Evolutionary conservation across 2,888 invertebrate genomes (phyloP), one percentile per base, ranked within the genome.

Genomic region (Drosophila anomelani): DNA sequence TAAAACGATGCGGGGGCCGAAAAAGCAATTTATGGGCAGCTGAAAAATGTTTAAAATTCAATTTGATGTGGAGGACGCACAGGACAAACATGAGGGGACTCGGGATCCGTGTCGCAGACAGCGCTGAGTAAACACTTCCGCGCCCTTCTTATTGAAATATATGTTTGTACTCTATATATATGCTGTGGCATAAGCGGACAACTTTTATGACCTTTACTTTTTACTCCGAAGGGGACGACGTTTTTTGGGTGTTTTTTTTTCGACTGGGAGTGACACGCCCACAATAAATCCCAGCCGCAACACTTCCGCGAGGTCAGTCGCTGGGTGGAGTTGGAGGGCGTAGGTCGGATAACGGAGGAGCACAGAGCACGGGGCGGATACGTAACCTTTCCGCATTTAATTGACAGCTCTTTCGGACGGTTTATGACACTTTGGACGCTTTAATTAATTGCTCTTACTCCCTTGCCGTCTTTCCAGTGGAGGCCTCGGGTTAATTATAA

Each of bases 351-450:
- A 1, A 32, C 49, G n/a, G 51, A 20, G 20, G 51, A 20, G 20
- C 34, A 12, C 10, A n/a, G 29, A 26, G 29, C 13, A 51, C 51
- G 17, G 51, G 34, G 34, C 51, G 51, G 51, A 51, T 20, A 20
- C 34, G 51, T 9, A 59, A 66, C 61, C 75, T 78, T 59, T 64
- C 49, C 57, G 39, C 47, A 58, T 68, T 81, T 74, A 84, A 79
- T 86, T 86, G 87, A 57, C 86, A 70, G 58, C 64, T 56, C 34
- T 69, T 32, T 51, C 71, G 56, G 59, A 39, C 36, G 64, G 76
- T 78, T 89, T 89, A 85, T 87, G 88, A 78, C 89, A 87, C 78
- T 77, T 85, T 64, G 70, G 77, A 56, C 41, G 73, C 72, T 80
- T 76, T 85, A 86, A 84, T 84, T 84, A 88, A 84, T 84, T 84